phyloP scores from a whole-genome alignment of 2,797 vertebrate genomes.

The Mergus octosetaceus region DNA sequence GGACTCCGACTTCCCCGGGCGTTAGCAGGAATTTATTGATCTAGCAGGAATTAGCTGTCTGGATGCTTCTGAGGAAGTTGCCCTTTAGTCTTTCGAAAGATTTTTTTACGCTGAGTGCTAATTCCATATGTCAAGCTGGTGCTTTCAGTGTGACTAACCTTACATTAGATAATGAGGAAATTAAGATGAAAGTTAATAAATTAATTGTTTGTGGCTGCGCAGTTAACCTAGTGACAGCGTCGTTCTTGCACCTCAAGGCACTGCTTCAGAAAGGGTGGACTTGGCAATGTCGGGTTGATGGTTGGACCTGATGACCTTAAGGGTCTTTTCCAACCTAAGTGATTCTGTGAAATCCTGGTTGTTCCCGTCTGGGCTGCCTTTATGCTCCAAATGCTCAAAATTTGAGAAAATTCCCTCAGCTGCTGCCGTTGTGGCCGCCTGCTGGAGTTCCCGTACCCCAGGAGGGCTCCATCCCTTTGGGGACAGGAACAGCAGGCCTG shows the following conservation, averaged over 20 bases:
- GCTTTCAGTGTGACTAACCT: not conserved
- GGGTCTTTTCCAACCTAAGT: not conserved
- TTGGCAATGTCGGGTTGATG: not conserved
- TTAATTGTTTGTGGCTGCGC: not conserved
- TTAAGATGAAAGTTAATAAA: not conserved
- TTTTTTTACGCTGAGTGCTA: not conserved
- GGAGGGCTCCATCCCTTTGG: no score
- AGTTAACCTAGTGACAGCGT: not conserved
- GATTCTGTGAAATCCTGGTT: not conserved
- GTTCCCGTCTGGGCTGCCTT: not conserved
- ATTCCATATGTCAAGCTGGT: not conserved
- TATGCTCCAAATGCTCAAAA: accelerated
- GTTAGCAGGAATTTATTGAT: not conserved
- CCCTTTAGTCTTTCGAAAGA: not conserved
- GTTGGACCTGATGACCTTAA: not conserved
- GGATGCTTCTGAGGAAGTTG: not conserved
- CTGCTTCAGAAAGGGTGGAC: accelerated
- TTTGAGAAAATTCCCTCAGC: not conserved
- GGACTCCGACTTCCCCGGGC: accelerated
- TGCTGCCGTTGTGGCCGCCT: accelerated
- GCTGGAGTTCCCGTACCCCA: not conserved
- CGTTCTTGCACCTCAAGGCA: not conserved
- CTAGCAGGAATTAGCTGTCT: not conserved
- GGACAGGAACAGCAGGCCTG: not conserved
- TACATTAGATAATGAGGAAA: not conserved